A percentile compares a stretch with the other conserved stretches of the same genome.
Conservation (phyloP, 2,888 invertebrate genomes). For the Conops quadrifasciatus region DNA sequence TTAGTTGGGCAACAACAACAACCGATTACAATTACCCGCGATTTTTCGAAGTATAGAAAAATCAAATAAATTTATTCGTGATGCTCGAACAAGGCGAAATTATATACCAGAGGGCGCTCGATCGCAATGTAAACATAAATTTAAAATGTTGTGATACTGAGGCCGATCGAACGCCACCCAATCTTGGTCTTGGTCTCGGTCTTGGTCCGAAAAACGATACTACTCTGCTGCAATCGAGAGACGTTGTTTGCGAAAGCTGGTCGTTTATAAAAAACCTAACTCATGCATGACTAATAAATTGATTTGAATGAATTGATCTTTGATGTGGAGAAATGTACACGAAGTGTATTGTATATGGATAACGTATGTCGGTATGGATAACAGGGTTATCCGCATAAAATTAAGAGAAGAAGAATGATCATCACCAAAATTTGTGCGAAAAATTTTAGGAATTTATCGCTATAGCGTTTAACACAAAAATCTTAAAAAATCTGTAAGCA, state of each 20-base stretch:
- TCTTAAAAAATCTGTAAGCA: too few species aligned
- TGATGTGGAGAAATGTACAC: neutral
- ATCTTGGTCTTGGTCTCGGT: neutral
- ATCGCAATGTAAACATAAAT: slow-evolving; percentile 48
- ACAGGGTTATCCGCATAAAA: too few species aligned
- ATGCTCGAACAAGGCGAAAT: slow-evolving; percentile 57
- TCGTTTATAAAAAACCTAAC: slow-evolving; percentile 42
- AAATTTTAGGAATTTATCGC: too few species aligned
- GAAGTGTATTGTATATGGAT: too few species aligned
- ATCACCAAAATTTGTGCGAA: too few species aligned
- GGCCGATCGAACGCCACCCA: slow-evolving; percentile 2
- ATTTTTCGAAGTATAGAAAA: slow-evolving; percentile 9
- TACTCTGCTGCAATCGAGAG: slow-evolving; percentile 24
- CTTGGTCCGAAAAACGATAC: too few species aligned
- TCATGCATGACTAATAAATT: slow-evolving; percentile 42
- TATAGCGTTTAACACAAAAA: too few species aligned
- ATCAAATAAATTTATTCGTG: slow-evolving; percentile 42
- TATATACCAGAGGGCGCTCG: slow-evolving; percentile 57
- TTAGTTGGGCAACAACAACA: neutral
- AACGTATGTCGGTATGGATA: too few species aligned
- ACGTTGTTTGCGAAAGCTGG: slow-evolving; percentile 32
- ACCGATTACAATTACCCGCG: slow-evolving; percentile 21
- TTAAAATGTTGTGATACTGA: slow-evolving; percentile 15
- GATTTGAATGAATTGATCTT: slow-evolving; percentile 34
- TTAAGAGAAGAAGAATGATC: too few species aligned